Base-by-base conservation (phyloP, 1,140 invertebrate genomes). In the Drosophila trapezifrons region DNA sequence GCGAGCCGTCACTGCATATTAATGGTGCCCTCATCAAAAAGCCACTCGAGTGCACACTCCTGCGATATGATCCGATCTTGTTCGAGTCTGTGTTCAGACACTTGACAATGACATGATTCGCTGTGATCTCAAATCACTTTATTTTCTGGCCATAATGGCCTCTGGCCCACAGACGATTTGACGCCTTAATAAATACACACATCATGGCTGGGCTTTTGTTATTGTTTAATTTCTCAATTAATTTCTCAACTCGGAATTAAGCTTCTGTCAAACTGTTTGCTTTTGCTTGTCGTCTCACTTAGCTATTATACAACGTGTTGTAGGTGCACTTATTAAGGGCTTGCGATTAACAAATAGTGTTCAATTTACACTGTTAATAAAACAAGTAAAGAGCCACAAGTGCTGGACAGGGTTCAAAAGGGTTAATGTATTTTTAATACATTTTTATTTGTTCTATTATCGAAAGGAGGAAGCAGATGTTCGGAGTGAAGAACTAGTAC, bases 1-100 rank as follows among this genome's bases (percentile, higher is more conserved):
- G 72, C 63, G 62, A 67, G 57, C 37, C 63, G 37, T 59, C 73
- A 59, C 42, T 76, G 73, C 73, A 76, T 76, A 76, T 76, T 76
- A 76, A 76, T 76, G 74, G 73, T 76, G 72, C 62, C 73, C 47
- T 18, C 73, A 76, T 76, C 62, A 67, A 76, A 76, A 67, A 76
- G 63, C 25, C 64, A 76, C 73, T 76, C 73, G 57, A 76, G 51
- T 71, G 67, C 67, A 71, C 67, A 71, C 67, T 71, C 40, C 18
- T 38, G 18, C 35, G 52, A 37, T 35, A 40, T 57, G 65, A 71
- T 71, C 67, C 67, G 65, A 71, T 71, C 65, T 71, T 58, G 66
- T 71, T 71, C 42, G 32, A 37, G 12, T 17, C 66, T 42, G 35
- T 35, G 35, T 27, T 40, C 51, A 70, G 58, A 58, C 66, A 71